These are phyloP conservation scores for Mystacides longicornis DNA, from an alignment of 2,888 invertebrate species.

Conservation along the genomic window DNA sequence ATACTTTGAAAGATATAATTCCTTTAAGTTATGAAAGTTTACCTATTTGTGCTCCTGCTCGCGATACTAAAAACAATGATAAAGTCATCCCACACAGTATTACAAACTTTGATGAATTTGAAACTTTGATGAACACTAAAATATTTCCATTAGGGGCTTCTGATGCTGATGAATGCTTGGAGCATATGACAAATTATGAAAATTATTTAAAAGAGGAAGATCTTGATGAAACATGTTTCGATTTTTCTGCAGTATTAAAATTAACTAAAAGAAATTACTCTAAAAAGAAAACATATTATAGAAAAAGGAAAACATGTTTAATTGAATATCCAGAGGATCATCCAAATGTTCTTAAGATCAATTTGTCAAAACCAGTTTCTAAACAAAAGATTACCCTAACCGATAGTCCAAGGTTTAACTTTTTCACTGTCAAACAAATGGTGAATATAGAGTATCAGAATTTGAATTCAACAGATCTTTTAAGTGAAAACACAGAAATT, in stretches of 20 bases:
- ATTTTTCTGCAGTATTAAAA: too few species aligned
- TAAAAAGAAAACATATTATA: background rate
- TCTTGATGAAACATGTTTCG: too few species aligned
- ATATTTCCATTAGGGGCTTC: too few species aligned
- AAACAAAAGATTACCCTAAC: background rate
- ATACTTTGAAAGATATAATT: too few species aligned
- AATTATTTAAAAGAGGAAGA: background rate
- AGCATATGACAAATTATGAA: background rate
- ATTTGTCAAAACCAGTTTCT: conserved; percentile 1
- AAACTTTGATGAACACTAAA: background rate
- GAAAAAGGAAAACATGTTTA: background rate
- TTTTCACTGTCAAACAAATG: conserved; percentile 13
- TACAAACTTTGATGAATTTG: background rate
- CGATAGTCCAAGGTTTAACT: conserved; percentile 4
- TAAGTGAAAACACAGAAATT: conserved; percentile 3
- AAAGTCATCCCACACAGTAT: background rate
- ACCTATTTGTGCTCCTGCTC: too few species aligned
- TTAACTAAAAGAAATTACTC: too few species aligned
- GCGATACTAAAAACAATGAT: background rate
- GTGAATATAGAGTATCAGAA: conserved; percentile 2
- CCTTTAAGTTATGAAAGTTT: too few species aligned
- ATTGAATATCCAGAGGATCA: background rate
- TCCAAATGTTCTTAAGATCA: conserved; percentile 6
- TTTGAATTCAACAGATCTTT: background rate
- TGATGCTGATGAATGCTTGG: background rate